Percentiles rank a stretch among this genome's conserved stretches.
phyloP scores from a whole-genome alignment of 2,888 invertebrate species.

The Cistogaster globosa region DNA sequence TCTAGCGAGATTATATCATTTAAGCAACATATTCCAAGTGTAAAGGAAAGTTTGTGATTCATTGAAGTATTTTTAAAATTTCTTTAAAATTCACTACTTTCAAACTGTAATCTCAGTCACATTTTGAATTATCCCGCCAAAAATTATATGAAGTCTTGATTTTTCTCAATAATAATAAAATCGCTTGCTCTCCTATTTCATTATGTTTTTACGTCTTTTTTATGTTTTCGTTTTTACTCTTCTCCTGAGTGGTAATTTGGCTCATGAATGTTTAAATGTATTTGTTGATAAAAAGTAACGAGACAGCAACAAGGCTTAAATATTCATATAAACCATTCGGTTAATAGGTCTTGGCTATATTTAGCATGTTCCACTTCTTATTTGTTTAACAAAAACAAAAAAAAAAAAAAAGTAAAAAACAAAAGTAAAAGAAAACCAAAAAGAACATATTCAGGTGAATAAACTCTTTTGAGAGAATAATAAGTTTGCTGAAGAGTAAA shows the following conservation, averaged over 20 bases:
- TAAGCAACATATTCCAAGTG: too few relatives aligned
- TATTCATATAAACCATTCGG: slow-evolving; percentile 11
- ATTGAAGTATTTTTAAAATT: too few relatives aligned
- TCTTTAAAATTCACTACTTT: background rate
- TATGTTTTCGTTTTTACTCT: background rate
- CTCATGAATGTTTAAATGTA: too few relatives aligned
- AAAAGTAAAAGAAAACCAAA: background rate
- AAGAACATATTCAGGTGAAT: slow-evolving; percentile 31
- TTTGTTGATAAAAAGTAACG: too few relatives aligned
- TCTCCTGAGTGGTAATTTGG: background rate
- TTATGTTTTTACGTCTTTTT: background rate
- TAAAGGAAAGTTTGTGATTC: too few relatives aligned
- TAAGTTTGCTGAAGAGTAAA: slow-evolving; percentile 3
- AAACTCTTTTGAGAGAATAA: slow-evolving; percentile 20
- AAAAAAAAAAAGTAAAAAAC: too few relatives aligned
- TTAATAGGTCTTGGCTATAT: slow-evolving; percentile 57
- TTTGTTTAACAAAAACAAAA: background rate
- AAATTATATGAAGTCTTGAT: slow-evolving; percentile 4
- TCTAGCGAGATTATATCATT: too few relatives aligned
- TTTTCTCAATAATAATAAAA: background rate
- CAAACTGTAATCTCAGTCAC: background rate
- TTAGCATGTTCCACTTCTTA: slow-evolving; percentile 53
- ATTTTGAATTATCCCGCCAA: slow-evolving; percentile 19
- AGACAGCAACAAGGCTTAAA: background rate
- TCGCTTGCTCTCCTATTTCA: background rate